phyloP scores from a whole-genome alignment of 2,888 invertebrate species.

The Blomia tropicalis region DNA sequence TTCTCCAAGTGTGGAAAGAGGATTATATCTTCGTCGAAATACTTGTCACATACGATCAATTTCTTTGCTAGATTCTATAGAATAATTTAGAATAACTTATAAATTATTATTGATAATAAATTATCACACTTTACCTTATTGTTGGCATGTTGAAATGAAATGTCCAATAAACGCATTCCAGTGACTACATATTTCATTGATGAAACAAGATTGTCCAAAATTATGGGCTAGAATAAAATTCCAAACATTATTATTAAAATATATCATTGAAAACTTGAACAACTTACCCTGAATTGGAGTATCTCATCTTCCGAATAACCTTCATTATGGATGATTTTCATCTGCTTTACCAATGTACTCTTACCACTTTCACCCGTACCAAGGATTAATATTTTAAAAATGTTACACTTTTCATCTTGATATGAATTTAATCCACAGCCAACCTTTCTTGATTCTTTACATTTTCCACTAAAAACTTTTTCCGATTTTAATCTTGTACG shows the following conservation, averaged over 20 bases:
- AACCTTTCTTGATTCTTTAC: slow-evolving; percentile 24
- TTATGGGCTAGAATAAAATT: slow-evolving; percentile 41
- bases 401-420: slow-evolving; percentile 47
- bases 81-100: slow-evolving; percentile 31
- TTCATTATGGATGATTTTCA: slow-evolving; percentile 53
- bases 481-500: neutral
- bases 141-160: slow-evolving; percentile 45
- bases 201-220: slow-evolving; percentile 47
- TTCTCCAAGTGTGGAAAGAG: slow-evolving; percentile 34
- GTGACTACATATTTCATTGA: slow-evolving; percentile 52
- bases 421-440: slow-evolving; percentile 37
- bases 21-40: slow-evolving; percentile 34
- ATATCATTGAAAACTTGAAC: neutral
- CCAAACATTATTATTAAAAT: neutral
- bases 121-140: slow-evolving; percentile 38
- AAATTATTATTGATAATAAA: neutral
- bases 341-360: slow-evolving; percentile 51
- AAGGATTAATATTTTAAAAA: slow-evolving; percentile 48
- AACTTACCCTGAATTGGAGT: slow-evolving; percentile 41
- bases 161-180: slow-evolving; percentile 48
- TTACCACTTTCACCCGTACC: slow-evolving; percentile 53
- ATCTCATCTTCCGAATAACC: slow-evolving; percentile 48
- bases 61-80: slow-evolving; percentile 17
- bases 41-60: slow-evolving; percentile 26
- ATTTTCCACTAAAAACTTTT: slow-evolving; percentile 19